Conservation (phyloP, 2,888 invertebrate species). For the Petrophora chlorosata region DNA sequence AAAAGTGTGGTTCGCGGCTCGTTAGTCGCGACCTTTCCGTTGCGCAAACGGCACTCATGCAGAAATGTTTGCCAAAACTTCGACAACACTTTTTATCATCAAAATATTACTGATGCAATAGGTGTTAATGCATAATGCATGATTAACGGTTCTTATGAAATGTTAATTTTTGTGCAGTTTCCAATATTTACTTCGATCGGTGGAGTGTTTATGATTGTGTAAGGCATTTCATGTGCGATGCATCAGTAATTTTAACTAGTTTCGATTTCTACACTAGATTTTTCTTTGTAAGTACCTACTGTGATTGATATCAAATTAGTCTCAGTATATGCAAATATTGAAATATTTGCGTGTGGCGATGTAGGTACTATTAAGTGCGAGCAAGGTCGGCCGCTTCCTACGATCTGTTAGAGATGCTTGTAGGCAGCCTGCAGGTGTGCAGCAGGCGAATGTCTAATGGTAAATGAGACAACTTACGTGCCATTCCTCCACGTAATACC, state of each 20-base stretch:
- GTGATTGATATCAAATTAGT: too few species aligned
- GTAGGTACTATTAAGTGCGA: constrained; percentile 23
- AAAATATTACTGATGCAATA: constrained; percentile 35
- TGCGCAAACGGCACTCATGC: constrained; percentile 66
- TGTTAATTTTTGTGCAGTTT: constrained; percentile 18
- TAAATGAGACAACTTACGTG: constrained; percentile 19
- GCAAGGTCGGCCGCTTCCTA: constrained; percentile 73
- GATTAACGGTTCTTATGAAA: constrained; percentile 26
- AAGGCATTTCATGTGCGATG: constrained; percentile 6
- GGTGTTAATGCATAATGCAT: constrained; percentile 39
- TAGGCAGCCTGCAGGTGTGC: constrained; percentile 47
- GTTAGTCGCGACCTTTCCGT: constrained; percentile 65
- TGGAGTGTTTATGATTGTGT: constrained; percentile 11
- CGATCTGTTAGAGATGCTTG: constrained; percentile 44
- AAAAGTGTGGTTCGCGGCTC: constrained; percentile 61
- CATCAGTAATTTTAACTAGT: not conserved
- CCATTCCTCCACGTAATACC: not conserved
- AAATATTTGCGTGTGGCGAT: constrained; percentile 3
- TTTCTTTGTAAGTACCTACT: too few species aligned
- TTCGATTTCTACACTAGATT: constrained; percentile 1
- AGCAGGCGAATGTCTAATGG: constrained; percentile 51
- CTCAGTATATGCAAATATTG: not conserved
- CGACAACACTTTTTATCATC: constrained; percentile 30
- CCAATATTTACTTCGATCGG: constrained; percentile 6
- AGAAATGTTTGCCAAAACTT: constrained; percentile 64